phyloP scores from a whole-genome alignment of 2,888 invertebrate species.

The Polydesmus complanatus region DNA sequence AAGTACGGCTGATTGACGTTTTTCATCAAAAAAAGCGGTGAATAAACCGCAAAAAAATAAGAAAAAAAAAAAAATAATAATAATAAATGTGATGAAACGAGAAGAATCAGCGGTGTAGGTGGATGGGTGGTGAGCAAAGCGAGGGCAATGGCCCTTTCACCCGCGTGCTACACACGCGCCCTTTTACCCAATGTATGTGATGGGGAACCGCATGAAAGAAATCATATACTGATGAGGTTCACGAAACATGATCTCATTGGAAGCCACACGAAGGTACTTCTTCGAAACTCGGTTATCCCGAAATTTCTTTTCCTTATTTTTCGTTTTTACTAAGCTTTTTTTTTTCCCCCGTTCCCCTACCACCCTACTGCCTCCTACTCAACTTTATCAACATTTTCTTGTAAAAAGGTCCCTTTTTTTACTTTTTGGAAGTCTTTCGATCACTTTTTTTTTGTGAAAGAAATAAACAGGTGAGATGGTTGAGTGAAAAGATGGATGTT shows the following conservation, averaged over 20 bases:
- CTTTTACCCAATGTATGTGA: background rate
- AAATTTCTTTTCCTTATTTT: background rate
- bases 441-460: background rate
- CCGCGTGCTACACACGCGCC: background rate
- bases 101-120: too few relatives aligned
- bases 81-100: too few relatives aligned
- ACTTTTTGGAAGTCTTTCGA: background rate
- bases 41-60: too few relatives aligned
- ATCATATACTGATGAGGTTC: background rate
- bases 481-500: background rate
- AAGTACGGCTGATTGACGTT: too few relatives aligned
- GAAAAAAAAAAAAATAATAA: too few relatives aligned
- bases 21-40: too few relatives aligned
- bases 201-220: background rate
- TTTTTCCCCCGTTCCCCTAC: too few relatives aligned
- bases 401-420: too few relatives aligned
- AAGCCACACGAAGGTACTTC: background rate
- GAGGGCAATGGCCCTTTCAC: background rate
- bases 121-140: too few relatives aligned
- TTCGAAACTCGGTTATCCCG: background rate
- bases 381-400: too few relatives aligned
- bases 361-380: too few relatives aligned
- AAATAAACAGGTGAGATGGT: background rate
- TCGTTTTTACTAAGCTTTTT: too few relatives aligned
- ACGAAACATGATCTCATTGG: background rate